A percentile compares a stretch with the other conserved stretches of the same genome.
These are phyloP conservation scores for Rhagophthalmus giganteus DNA, from an alignment of 2,888 invertebrate species.

Conservation along the genomic window DNA sequence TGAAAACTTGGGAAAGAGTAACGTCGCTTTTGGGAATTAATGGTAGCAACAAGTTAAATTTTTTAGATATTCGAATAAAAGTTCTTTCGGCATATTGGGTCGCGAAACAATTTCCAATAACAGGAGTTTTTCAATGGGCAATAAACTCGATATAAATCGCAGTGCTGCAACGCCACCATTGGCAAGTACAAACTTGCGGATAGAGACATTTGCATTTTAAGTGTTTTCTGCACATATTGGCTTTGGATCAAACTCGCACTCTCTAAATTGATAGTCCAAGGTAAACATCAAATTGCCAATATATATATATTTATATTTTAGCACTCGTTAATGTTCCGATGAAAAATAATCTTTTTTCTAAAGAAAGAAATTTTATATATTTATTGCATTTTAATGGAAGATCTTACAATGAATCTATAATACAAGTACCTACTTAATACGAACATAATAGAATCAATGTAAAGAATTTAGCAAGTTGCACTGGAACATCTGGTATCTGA, in stretches of 20 bases:
- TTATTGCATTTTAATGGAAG: no score
- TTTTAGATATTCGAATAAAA: slow-evolving; percentile 1
- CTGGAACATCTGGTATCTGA: slow-evolving; percentile 38
- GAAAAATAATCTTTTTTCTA: no score
- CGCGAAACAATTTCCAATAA: slow-evolving; percentile 23
- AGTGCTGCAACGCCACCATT: slow-evolving; percentile 38
- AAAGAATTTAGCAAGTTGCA: slow-evolving; percentile 37
- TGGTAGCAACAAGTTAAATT: slow-evolving; percentile 9
- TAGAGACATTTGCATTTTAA: slow-evolving; percentile 55
- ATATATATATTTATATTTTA: background rate
- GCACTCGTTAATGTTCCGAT: no score
- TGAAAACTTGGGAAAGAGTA: slow-evolving; percentile 25
- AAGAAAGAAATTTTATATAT: no score
- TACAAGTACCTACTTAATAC: no score
- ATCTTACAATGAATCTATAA: no score
- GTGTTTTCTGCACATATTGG: slow-evolving; percentile 53
- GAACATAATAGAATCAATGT: slow-evolving; percentile 27
- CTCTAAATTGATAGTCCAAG: slow-evolving; percentile 35
- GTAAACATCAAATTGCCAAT: slow-evolving; percentile 4
- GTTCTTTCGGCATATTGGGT: slow-evolving; percentile 9
- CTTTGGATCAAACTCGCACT: slow-evolving; percentile 40
- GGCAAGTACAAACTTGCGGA: slow-evolving; percentile 41
- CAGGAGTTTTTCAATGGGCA: slow-evolving; percentile 34
- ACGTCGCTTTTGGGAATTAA: slow-evolving; percentile 6
- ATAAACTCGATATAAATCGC: slow-evolving; percentile 46